These are phyloP conservation scores for Yponomeuta sedellus DNA, from an alignment of 2,888 invertebrate genomes.

Conservation along the genomic window DNA sequence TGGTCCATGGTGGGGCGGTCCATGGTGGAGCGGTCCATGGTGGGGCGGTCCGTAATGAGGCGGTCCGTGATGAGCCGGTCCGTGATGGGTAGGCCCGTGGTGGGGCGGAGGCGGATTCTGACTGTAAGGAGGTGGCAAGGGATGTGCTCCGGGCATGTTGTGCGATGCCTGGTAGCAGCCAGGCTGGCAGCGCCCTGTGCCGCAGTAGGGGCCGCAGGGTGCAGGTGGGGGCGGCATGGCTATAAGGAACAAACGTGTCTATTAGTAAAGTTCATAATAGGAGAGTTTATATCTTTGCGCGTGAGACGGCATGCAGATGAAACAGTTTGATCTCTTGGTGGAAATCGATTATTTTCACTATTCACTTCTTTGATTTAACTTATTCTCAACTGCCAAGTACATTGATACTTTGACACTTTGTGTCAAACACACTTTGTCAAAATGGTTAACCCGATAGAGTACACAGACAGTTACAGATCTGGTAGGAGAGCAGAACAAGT, in stretches of 20 bases:
- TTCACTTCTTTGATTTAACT: too few species aligned
- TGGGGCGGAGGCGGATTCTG: conserved; percentile 6
- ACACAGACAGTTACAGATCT: too few species aligned
- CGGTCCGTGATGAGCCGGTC: neutral
- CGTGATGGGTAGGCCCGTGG: conserved; percentile 14
- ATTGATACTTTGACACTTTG: too few species aligned
- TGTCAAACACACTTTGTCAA: too few species aligned
- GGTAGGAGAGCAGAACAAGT: too few species aligned
- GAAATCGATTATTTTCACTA: too few species aligned
- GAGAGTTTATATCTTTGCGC: too few species aligned
- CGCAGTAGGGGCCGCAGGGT: conserved; percentile 53
- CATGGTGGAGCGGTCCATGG: conserved; percentile 3
- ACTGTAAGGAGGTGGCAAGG: too few species aligned
- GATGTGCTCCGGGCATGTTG: neutral
- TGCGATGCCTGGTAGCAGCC: conserved; percentile 38
- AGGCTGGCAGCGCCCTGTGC: conserved; percentile 43
- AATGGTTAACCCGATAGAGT: too few species aligned
- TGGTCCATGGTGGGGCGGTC: conserved; percentile 23
- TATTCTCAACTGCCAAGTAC: too few species aligned
- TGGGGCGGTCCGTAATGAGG: neutral
- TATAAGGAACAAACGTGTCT: conserved; percentile 28
- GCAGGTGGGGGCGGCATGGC: conserved; percentile 54
- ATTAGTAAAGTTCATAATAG: neutral
- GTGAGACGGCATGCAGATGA: too few species aligned
- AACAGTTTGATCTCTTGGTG: too few species aligned